Conservation (phyloP, 2,113 vertebrate genomes). For the Entosphenus tridentatus region DNA sequence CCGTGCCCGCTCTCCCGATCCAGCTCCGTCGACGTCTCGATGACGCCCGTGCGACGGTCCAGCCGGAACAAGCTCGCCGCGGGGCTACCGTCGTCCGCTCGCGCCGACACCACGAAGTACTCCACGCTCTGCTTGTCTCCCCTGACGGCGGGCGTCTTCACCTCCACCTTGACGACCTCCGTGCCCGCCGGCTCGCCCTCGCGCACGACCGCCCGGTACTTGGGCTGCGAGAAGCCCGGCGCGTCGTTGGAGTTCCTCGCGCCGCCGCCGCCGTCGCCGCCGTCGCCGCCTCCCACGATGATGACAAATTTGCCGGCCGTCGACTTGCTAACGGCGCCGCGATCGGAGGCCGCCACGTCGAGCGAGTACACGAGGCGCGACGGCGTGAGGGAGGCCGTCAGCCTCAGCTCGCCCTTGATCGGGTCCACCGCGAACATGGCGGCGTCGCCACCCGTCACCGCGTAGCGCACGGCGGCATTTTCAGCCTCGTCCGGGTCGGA, state of each 20-base stretch:
- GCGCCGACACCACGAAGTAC: slow-evolving; percentile 73
- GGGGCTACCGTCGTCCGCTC: slow-evolving; percentile 40
- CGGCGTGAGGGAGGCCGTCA: slow-evolving; percentile 51
- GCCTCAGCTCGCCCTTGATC: slow-evolving; percentile 64
- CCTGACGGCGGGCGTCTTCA: slow-evolving; percentile 31
- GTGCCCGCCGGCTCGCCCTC: slow-evolving; percentile 81
- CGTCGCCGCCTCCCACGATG: slow-evolving; percentile 51
- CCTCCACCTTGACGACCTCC: slow-evolving; percentile 65
- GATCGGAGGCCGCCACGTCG: slow-evolving; percentile 61
- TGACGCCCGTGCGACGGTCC: slow-evolving; percentile 47
- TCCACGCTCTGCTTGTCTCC: slow-evolving; percentile 49
- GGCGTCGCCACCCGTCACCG: slow-evolving; percentile 57
- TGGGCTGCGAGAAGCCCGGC: slow-evolving; percentile 75
- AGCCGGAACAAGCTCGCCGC: slow-evolving; percentile 76
- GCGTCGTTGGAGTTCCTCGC: slow-evolving; percentile 23
- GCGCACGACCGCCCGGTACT: slow-evolving; percentile 75
- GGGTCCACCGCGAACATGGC: slow-evolving; percentile 81
- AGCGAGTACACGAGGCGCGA: slow-evolving; percentile 61
- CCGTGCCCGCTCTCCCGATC: slow-evolving; percentile 71
- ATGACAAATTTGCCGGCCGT: slow-evolving; percentile 60
- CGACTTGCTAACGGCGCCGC: slow-evolving; percentile 42
- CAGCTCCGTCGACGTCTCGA: slow-evolving; percentile 74
- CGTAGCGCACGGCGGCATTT: slow-evolving; percentile 84
- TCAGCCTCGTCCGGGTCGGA: slow-evolving; percentile 70
- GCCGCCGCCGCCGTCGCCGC: background rate